Evolutionary conservation across 2,797 vertebrate genomes (phyloP).

Genomic region (Argya squamiceps): DNA sequence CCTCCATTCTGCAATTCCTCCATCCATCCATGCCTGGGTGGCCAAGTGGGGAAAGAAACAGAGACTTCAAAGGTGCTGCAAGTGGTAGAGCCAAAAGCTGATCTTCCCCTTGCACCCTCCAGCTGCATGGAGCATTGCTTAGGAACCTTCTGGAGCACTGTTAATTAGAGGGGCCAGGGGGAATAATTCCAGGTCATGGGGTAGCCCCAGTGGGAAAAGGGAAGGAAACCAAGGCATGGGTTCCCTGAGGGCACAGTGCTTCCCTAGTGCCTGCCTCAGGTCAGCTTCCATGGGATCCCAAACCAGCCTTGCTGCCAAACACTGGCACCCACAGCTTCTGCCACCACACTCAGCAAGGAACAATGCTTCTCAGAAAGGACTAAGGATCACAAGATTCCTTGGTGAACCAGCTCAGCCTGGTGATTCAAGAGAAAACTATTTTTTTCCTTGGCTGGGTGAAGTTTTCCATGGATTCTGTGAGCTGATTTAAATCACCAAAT

Average conservation of each 20-base stretch:
- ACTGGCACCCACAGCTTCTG: not conserved
- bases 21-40: not conserved
- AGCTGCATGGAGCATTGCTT: fast-evolving
- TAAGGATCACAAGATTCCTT: not conserved
- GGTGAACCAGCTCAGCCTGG: not conserved
- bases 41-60: not conserved
- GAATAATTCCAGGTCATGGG: not conserved
- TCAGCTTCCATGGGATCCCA: not conserved
- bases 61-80: not conserved
- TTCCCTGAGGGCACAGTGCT: not conserved
- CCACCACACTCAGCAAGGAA: not conserved
- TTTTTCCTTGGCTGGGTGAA: not conserved
- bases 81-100: not conserved
- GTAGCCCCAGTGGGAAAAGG: not conserved
- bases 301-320: fast-evolving
- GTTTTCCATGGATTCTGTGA: not conserved
- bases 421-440: not conserved
- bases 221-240: not conserved
- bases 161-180: not conserved
- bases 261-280: not conserved
- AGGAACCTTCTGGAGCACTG: not conserved
- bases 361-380: not conserved
- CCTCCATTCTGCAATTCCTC: not conserved
- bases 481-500: not conserved
- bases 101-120: not conserved